Evolutionary conservation across 2,113 vertebrate genomes (phyloP), one percentile per base, ranked within the genome.

Genomic region (Lates calcarifer): DNA sequence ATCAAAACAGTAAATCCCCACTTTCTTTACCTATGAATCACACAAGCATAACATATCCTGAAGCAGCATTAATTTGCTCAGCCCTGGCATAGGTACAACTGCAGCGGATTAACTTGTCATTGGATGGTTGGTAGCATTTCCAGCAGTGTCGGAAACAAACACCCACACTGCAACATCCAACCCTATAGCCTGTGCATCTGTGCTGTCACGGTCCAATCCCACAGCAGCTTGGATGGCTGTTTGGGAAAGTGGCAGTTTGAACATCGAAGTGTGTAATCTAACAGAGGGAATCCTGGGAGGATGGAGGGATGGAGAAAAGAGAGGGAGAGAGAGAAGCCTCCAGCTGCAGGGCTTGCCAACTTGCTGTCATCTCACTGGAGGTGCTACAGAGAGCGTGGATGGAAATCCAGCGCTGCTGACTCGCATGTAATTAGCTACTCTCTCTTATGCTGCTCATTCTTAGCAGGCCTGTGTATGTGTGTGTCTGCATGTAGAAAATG

Each of bases 291-390:
- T 89, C 90, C 90, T 91, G 79, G 45, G 82, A 91, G 78, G 75
- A 83, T 78, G 81, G 87, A 87, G 81, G 81, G 85, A 86, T 84
- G 81, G 75, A 74, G 61, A 51, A 71, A 76, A 80, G 87, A 74
- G 65, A 70, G 81, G 70, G 80, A 84, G 82, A 65, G 65, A 60
- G 80, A 85, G 77, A 83, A 91, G 87, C 89, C 90, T 89, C 85
- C 80, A 90, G 87, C 87, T 85, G 90, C 77, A 87, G 89, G 83
- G 90, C 82, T 87, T 90, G 90, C 90, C 92, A 94, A 91, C 87
- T 91, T 81, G 71, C 92, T 94, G 94, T 92, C 90, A 89, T 93
- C 90, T 90, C 61, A 77, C 77, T 86, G 77, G 90, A 93, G 89
- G 86, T 91, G 91, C 87, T 85, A 87, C 85, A 88, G 75, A 76